Conservation (phyloP, 1,140 invertebrate species). For the Lordiphosa stackelbergi region DNA sequence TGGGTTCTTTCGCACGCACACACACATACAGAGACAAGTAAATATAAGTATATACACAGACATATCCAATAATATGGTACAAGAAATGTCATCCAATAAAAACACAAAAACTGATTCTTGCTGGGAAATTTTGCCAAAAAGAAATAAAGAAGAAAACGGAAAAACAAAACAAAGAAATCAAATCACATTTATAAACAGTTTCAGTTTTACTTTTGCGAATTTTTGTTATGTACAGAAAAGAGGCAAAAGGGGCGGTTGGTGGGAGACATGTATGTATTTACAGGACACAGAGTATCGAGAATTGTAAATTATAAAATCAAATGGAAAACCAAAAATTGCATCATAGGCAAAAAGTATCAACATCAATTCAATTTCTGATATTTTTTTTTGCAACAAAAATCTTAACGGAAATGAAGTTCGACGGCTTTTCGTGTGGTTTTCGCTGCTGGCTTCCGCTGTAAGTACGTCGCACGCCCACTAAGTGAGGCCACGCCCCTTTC, state of each 20-base stretch:
- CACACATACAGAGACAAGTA: conserved; percentile 34
- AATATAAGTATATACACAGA: conserved; percentile 30
- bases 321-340: conserved; percentile 49
- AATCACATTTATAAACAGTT: conserved; percentile 40
- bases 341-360: conserved; percentile 77
- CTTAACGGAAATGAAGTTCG: conserved; percentile 77
- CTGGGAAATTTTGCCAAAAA: conserved; percentile 58
- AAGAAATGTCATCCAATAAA: conserved; percentile 59
- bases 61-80: conserved; percentile 57
- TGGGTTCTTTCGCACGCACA: conserved; percentile 40
- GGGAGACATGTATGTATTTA: conserved; percentile 44
- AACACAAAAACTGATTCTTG: conserved; percentile 47
- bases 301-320: conserved; percentile 61
- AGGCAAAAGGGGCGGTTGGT: conserved; percentile 14
- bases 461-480: conserved; percentile 30
- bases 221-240: conserved; percentile 56
- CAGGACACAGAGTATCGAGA: conserved; percentile 39
- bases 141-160: conserved; percentile 1
- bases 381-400: conserved; percentile 67
- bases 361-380: conserved; percentile 73
- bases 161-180: conserved; percentile 22
- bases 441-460: conserved; percentile 33
- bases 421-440: conserved; percentile 30
- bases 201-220: conserved; percentile 19
- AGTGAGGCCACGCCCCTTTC: conserved; percentile 36